Evolutionary conservation across 2,888 invertebrate genomes (phyloP), one percentile per base, ranked within the genome.

Genomic region (Lasioglossum lativentre): DNA sequence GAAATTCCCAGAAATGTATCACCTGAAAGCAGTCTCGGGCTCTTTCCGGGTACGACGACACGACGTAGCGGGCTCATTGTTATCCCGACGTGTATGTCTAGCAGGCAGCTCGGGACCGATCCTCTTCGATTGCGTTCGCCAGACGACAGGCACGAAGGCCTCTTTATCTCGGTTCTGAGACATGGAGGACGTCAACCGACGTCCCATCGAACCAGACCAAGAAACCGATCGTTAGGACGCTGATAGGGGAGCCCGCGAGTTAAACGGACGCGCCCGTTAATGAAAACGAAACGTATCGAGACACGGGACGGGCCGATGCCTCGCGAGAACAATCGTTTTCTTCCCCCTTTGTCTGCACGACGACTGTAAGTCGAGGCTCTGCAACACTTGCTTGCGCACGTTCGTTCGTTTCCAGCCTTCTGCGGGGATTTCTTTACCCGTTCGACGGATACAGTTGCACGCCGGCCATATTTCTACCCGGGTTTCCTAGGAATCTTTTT

Each of bases 1-100:
- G 85, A 85, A 88, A 88, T 88, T 89, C 38, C 42, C 71, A 82
- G 83, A 78, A 85, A 85, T 82, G 85, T 83, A 88, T 87, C 83
- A 82, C 38, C 71, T 75, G 66, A 83, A 85, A 89, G 81, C 88
- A 68, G 78, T 74, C 56, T 63, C 38, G 40, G 78, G 42, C 80
- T 89, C 87, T 82, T 87, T 87, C 78, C 66, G 66, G 27, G 63
- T n/a, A 47, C 82, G 77, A 89, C 86, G 84, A 86, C 84, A 89
- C 86, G 84, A 86, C 84, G 75, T 66, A 75, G 73, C 78, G 30
- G 63, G 63, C 63, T 82, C 77, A 79, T 89, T 89, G 89, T 89
- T 86, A 81, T 83, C 86, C 63, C 82, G 80, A 83, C 81, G 80
- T 79, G 80, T 84, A 80, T 78, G 66, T 75, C 72, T 84, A 47